Percentiles rank a stretch among this genome's conserved stretches.
phyloP scores from a whole-genome alignment of 1,140 invertebrate genomes.

The Spodoptera litura region DNA sequence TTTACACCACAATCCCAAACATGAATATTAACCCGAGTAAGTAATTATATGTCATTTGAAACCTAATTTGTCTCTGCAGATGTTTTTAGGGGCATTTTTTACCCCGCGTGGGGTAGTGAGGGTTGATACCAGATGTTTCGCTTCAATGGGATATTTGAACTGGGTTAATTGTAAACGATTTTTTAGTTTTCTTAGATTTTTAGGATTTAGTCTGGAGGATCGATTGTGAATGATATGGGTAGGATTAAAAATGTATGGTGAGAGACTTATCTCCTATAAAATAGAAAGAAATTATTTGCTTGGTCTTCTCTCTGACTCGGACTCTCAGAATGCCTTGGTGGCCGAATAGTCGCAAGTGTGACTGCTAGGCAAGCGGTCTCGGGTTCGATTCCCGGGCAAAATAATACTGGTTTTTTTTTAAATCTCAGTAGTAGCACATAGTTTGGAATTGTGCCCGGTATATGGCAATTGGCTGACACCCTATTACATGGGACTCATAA shows the following conservation, averaged over 20 bases:
- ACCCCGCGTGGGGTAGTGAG: constrained; percentile 35
- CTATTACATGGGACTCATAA: no score
- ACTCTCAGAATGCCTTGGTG: no score
- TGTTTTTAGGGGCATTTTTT: constrained; percentile 43
- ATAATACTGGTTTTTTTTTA: no score
- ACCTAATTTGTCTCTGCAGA: constrained; percentile 36
- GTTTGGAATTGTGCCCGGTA: no score
- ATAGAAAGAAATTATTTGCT: no score
- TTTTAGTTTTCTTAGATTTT: not conserved
- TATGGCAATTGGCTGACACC: no score
- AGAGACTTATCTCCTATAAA: no score
- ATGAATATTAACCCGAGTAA: not conserved
- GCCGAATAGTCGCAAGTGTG: no score
- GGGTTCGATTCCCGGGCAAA: no score
- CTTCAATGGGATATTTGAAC: constrained; percentile 20
- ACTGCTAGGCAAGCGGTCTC: no score
- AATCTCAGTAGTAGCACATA: no score
- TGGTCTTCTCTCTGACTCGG: no score
- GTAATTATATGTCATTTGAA: constrained; percentile 43
- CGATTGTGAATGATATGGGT: not conserved
- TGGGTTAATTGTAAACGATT: constrained; percentile 24
- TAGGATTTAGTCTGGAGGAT: not conserved
- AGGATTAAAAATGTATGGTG: not conserved
- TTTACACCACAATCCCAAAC: not conserved
- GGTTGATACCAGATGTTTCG: constrained; percentile 25